phyloP scores from a whole-genome alignment of 92 coral and sea anemone genomes.

The Phenganax marumi region DNA sequence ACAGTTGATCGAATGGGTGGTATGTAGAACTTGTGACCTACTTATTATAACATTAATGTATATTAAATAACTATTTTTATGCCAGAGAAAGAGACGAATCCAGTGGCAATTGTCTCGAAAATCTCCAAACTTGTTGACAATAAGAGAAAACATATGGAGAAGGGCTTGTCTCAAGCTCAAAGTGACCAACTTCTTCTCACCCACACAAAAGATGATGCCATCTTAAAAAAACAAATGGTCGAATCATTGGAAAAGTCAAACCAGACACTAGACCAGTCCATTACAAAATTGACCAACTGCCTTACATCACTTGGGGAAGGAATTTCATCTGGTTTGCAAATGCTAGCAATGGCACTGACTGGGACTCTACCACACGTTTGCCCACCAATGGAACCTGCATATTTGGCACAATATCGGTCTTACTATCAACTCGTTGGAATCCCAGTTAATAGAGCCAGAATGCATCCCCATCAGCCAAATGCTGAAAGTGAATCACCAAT shows the following conservation, averaged over 20 bases:
- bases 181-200: conserved; percentile 49
- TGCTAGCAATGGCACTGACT: conserved; percentile 39
- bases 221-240: conserved; percentile 38
- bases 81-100: not conserved
- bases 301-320: conserved; percentile 41
- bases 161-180: conserved; percentile 47
- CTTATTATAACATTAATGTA: not conserved
- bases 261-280: conserved; percentile 45
- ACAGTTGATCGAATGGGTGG: not conserved
- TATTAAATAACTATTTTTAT: not conserved
- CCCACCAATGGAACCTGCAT: not conserved
- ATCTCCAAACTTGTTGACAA: conserved; percentile 49
- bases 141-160: conserved; percentile 50
- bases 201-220: conserved; percentile 42
- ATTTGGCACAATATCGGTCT: not conserved
- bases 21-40: not conserved
- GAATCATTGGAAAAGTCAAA: conserved; percentile 21
- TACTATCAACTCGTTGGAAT: not conserved
- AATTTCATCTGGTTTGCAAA: conserved; percentile 32
- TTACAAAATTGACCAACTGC: conserved; percentile 43
- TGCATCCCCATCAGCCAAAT: conserved; percentile 4
- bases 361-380: not conserved
- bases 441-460: not conserved
- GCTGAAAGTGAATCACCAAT: not conserved
- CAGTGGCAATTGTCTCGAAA: not conserved